phyloP scores from a whole-genome alignment of 1,140 invertebrate species.

The Mesaphorura yosii region DNA sequence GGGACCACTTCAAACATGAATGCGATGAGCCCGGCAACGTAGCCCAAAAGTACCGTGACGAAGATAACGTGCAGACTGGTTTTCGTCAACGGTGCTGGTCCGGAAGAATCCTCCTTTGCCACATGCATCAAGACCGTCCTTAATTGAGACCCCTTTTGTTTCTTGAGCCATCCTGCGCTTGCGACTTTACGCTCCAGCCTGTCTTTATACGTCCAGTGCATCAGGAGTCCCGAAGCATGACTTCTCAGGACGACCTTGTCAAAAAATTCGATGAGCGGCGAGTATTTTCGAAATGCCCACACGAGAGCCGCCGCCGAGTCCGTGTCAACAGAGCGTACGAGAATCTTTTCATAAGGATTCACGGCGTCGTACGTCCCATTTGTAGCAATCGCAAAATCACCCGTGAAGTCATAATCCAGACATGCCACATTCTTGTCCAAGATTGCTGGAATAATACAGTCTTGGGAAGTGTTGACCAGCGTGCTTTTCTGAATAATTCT shows the following conservation, averaged over 20 bases:
- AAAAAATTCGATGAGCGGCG: background rate
- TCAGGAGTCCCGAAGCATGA: background rate
- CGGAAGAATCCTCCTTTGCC: no score
- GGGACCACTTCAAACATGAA: no score
- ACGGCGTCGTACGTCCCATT: background rate
- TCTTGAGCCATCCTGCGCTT: background rate
- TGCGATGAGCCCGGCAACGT: no score
- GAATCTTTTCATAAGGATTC: background rate
- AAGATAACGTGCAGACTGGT: no score
- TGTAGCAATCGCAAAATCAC: background rate
- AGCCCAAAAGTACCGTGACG: no score
- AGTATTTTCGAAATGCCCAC: background rate
- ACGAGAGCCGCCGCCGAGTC: background rate
- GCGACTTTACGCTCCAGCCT: background rate
- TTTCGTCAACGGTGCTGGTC: no score
- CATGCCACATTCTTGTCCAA: background rate
- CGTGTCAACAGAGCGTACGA: background rate
- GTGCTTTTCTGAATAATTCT: background rate
- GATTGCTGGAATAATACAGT: background rate
- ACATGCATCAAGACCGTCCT: background rate
- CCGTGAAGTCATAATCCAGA: background rate
- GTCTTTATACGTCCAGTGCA: background rate
- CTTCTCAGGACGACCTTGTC: background rate
- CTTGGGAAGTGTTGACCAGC: background rate
- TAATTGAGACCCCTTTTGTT: background rate